Evolutionary conservation across 2,797 vertebrate genomes (phyloP).

Genomic region (Hippopotamyrus pictus): DNA sequence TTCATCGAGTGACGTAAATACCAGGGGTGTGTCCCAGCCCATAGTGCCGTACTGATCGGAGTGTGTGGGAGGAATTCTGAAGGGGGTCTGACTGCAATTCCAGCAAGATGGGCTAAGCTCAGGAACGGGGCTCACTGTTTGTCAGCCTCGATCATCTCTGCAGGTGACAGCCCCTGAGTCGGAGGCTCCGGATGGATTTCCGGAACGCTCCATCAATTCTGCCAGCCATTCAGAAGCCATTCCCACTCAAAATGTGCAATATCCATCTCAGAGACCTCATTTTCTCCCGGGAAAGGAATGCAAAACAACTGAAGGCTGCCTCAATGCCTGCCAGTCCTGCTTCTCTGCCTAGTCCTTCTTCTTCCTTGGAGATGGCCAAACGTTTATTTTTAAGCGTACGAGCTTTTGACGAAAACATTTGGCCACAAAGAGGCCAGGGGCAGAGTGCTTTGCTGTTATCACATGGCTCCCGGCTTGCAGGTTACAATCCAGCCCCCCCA

Average conservation of each 20-base stretch:
- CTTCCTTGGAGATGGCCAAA: slow-evolving; percentile 19
- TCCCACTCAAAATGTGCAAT: slow-evolving; percentile 45
- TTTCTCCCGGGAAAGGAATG: slow-evolving; percentile 39
- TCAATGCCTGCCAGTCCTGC: slow-evolving; percentile 19
- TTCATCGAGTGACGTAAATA: background rate
- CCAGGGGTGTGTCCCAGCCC: background rate
- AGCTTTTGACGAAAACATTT: slow-evolving; percentile 44
- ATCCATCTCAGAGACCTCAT: slow-evolving; percentile 59
- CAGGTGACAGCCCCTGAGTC: slow-evolving; percentile 22
- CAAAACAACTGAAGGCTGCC: background rate
- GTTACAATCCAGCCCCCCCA: background rate
- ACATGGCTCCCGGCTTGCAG: background rate
- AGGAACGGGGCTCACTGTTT: slow-evolving; percentile 27
- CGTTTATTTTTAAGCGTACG: slow-evolving; percentile 28
- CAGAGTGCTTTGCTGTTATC: slow-evolving; percentile 25
- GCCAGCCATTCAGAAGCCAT: slow-evolving; percentile 39
- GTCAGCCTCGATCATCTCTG: slow-evolving; percentile 37
- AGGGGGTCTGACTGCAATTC: slow-evolving; percentile 26
- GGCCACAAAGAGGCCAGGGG: slow-evolving; percentile 27
- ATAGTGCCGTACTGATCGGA: background rate
- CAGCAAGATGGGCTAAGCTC: slow-evolving; percentile 24
- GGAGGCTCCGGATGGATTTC: slow-evolving; percentile 32
- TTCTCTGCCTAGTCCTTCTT: slow-evolving; percentile 36
- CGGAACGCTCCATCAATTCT: slow-evolving; percentile 43
- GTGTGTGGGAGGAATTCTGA: background rate